Evolutionary conservation across 2,888 invertebrate species (phyloP), one percentile per base, ranked within the genome.

Genomic region (Hipparchia semele): DNA sequence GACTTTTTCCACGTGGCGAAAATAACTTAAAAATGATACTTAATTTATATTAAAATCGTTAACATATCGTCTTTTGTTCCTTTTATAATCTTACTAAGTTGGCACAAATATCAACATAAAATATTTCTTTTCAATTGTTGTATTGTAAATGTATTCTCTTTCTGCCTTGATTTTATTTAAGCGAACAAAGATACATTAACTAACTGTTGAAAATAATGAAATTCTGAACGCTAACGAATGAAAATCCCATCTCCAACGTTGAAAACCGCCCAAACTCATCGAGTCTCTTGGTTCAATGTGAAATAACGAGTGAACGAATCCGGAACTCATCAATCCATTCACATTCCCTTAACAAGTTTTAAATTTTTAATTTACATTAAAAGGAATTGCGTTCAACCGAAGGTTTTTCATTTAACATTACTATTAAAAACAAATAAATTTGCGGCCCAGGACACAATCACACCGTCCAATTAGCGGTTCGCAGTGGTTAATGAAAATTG

Each of bases 381-480:
- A 49, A 64, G 49, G 23, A 51, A 64, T 49, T 51, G 64, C 10
- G 3, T 64, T 8, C 23, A 64, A 64, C n/a, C 49, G 13, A 49
- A 64, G 64, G 64, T 51, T 51, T 49, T 61, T n/a, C 60, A 51
- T 61, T 61, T 61, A 61, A 61, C 12, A 45, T 64, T n/a, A 51
- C 49, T 51, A 64, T 64, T 64, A 10, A 64, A 64, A 49, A 62
- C 49, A 62, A 72, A 56, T 72, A 62, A 60, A 33, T 71, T 61
- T 68, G 67, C 68, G 51, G 72, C 46, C 49, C 49, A 33, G 33
- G 56, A 68, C 68, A 72, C 72, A 72, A 72, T 72, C 62, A 68
- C 72, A 68, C 56, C 72, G 49, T 68, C 56, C 72, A 72, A 72
- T 72, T 72, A 72, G 68, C 49, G 68, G 68, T 46, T 45, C 54